Evolutionary conservation across 2,888 invertebrate genomes (phyloP).

Genomic region (Andricus quercusramuli): DNA sequence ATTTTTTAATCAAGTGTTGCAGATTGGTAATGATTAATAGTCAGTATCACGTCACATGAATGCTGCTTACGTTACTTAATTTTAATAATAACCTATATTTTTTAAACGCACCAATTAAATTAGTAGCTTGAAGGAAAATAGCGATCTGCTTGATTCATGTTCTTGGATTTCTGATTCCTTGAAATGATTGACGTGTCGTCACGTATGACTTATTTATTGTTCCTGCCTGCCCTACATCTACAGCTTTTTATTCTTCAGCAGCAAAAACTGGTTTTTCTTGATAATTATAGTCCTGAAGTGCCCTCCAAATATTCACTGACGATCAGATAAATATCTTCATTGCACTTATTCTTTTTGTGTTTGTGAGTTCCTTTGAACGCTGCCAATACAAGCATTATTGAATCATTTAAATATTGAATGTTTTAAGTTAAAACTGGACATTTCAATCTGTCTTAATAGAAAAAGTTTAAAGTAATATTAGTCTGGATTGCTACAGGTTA

Average conservation of each 20-base stretch:
- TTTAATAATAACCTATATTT: constrained; percentile 34
- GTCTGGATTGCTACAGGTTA: too few relatives aligned
- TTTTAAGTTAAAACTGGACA: too few relatives aligned
- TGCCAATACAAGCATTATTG: too few relatives aligned
- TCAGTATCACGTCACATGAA: background rate
- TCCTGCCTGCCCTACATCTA: constrained; percentile 20
- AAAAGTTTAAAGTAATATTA: too few relatives aligned
- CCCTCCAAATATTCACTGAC: constrained; percentile 3
- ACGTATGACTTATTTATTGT: constrained; percentile 26
- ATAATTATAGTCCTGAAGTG: constrained; percentile 8
- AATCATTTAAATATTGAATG: too few relatives aligned
- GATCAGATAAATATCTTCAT: constrained; percentile 15
- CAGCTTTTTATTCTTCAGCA: background rate
- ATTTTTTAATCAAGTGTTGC: background rate
- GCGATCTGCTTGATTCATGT: constrained; percentile 33
- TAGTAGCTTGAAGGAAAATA: constrained; percentile 21
- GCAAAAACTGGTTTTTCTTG: constrained; percentile 5
- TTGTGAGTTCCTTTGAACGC: background rate
- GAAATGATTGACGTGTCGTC: constrained; percentile 38
- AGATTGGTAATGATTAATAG: constrained; percentile 21
- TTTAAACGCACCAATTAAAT: constrained; percentile 7
- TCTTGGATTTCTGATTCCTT: constrained; percentile 34
- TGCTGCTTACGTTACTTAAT: constrained; percentile 16
- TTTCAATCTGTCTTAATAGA: too few relatives aligned
- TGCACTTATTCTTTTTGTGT: background rate